Percentiles rank a stretch among this genome's conserved stretches.
These are phyloP conservation scores for Myoxocephalus aenaeus DNA, from an alignment of 2,797 vertebrate species.

Conservation along the genomic window DNA sequence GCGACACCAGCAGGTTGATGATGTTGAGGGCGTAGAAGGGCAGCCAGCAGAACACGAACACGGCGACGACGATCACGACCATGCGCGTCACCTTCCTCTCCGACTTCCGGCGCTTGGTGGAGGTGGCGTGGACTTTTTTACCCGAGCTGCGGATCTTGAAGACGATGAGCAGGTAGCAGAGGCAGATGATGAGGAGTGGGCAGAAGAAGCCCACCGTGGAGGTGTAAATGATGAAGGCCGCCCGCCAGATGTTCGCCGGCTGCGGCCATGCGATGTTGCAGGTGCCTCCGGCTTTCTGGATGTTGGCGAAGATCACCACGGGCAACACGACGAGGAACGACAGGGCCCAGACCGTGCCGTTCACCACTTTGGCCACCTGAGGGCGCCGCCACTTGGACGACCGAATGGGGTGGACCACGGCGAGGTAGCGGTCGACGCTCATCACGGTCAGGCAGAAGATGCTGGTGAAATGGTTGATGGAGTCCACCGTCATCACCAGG, in stretches of 20 bases:
- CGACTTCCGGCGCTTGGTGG: constrained; percentile 89
- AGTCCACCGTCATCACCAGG: constrained; percentile 94
- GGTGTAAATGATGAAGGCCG: constrained; percentile 94
- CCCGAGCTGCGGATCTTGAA: constrained; percentile 95
- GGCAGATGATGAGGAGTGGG: constrained; percentile 94
- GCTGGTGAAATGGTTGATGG: constrained; percentile 98
- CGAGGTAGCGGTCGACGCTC: constrained; percentile 97
- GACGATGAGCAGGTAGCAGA: constrained; percentile 96
- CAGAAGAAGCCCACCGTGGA: constrained; percentile 94
- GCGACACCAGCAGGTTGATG: constrained; percentile 90
- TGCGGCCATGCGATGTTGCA: constrained; percentile 97
- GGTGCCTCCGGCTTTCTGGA: constrained; percentile 87
- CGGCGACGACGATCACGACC: constrained; percentile 96
- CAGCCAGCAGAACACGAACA: constrained; percentile 97
- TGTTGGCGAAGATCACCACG: constrained; percentile 91
- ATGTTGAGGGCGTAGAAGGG: constrained; percentile 97
- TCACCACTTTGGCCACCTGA: constrained; percentile 91
- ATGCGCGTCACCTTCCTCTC: constrained; percentile 95
- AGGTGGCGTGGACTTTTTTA: constrained; percentile 90
- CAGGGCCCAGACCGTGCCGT: constrained; percentile 90
- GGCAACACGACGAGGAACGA: constrained; percentile 94
- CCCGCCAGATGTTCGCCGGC: constrained; percentile 89
- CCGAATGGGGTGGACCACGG: constrained; percentile 94
- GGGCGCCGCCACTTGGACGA: constrained; percentile 94
- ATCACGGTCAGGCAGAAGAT: constrained; percentile 97